These are phyloP conservation scores for Sarcophaga subvicina DNA, from an alignment of 2,888 invertebrate genomes.

Conservation along the genomic window DNA sequence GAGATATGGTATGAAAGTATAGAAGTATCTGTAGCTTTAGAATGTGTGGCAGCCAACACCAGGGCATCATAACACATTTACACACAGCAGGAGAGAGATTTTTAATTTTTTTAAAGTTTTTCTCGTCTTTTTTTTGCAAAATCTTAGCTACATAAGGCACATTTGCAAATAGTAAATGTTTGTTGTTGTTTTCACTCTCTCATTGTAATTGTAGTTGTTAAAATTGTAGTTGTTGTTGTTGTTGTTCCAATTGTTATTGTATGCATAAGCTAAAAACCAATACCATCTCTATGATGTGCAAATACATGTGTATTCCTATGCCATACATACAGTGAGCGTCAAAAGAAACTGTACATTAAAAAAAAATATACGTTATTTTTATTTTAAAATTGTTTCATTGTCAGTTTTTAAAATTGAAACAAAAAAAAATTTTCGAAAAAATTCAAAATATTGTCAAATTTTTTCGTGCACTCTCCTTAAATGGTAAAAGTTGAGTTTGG, in stretches of 20 bases:
- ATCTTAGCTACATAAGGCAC: not conserved
- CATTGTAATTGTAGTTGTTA: constrained; percentile 11
- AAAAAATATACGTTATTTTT: too few relatives aligned
- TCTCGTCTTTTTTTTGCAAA: too few relatives aligned
- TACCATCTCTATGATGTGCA: not conserved
- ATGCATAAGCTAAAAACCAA: constrained; percentile 27
- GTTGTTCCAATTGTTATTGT: not conserved
- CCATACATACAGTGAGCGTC: not conserved
- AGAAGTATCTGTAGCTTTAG: not conserved
- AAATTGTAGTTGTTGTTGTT: constrained; percentile 12
- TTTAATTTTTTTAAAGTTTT: not conserved
- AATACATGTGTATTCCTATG: not conserved
- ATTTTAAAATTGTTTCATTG: too few relatives aligned
- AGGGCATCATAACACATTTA: constrained; percentile 22
- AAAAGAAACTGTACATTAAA: too few relatives aligned
- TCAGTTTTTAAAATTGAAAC: too few relatives aligned
- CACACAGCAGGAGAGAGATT: constrained; percentile 41
- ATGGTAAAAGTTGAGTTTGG: too few relatives aligned
- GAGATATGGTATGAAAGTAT: not conserved
- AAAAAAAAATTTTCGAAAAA: too few relatives aligned
- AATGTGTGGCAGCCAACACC: not conserved
- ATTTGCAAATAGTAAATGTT: not conserved
- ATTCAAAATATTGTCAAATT: too few relatives aligned
- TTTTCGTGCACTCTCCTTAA: too few relatives aligned
- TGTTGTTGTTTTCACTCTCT: not conserved